A percentile compares a stretch with the other conserved stretches of the same genome.
These are phyloP conservation scores for Amblyteles armatorius DNA, from an alignment of 2,888 invertebrate species.

Conservation along the genomic window DNA sequence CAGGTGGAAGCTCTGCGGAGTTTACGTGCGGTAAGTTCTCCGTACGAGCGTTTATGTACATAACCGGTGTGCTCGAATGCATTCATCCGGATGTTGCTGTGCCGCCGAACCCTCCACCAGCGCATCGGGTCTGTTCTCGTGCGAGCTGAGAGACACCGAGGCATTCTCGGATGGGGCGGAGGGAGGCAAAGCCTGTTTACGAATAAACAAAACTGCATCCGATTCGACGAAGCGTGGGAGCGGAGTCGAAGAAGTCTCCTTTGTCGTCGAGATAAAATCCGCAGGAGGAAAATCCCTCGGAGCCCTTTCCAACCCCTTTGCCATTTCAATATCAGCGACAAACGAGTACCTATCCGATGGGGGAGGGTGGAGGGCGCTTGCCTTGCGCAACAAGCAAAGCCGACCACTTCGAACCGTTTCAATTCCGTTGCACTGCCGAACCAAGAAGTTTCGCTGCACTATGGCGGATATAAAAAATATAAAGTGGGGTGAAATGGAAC, in stretches of 20 bases:
- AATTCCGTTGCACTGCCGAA: background rate
- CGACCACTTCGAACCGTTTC: slow-evolving; percentile 33
- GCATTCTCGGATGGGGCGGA: background rate
- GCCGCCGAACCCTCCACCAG: background rate
- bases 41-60: slow-evolving; percentile 2
- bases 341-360: slow-evolving; percentile 65
- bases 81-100: slow-evolving; percentile 7
- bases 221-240: slow-evolving; percentile 44
- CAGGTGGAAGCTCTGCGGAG: slow-evolving; percentile 27
- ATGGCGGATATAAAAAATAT: background rate
- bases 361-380: background rate
- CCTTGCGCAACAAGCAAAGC: slow-evolving; percentile 51
- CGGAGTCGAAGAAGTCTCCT: slow-evolving; percentile 34
- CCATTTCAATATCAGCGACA: slow-evolving; percentile 71
- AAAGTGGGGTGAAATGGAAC: background rate
- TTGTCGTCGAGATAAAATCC: slow-evolving; percentile 42
- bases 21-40: slow-evolving; percentile 35
- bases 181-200: slow-evolving; percentile 65
- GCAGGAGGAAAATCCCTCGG: slow-evolving; percentile 59
- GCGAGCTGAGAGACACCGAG: slow-evolving; percentile 4
- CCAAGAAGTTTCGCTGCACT: background rate
- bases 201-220: slow-evolving; percentile 71
- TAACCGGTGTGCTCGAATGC: slow-evolving; percentile 25
- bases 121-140: background rate
- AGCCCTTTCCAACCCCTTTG: slow-evolving; percentile 64